phyloP scores from a whole-genome alignment of 35 echinoderm and acorn worm genomes.

The Antedon bifida region DNA sequence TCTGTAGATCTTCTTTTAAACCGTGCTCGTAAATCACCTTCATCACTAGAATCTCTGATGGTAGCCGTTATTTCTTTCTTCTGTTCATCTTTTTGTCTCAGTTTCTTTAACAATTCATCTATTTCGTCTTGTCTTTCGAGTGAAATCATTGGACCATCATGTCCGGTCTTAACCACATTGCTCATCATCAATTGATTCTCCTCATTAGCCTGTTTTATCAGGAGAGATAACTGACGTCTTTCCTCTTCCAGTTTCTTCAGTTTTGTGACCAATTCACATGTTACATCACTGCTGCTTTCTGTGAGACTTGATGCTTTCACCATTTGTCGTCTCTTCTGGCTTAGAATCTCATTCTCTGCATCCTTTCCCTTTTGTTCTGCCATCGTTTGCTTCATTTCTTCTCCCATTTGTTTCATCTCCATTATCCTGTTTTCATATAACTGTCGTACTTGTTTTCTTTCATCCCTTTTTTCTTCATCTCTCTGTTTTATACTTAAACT shows the following conservation, averaged over 20 bases:
- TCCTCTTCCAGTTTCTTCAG: neutral
- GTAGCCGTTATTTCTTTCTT: neutral
- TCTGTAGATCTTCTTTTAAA: neutral
- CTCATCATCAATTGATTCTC: neutral
- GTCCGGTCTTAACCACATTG: neutral
- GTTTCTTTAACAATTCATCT: neutral
- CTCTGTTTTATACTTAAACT: neutral
- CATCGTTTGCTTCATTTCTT: neutral
- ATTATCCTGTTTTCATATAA: neutral
- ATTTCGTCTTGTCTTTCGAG: neutral
- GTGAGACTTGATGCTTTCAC: neutral
- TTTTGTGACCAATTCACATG: neutral
- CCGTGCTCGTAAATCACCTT: neutral
- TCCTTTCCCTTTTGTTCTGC: neutral
- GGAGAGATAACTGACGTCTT: neutral
- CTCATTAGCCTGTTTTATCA: neutral
- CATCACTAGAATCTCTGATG: neutral
- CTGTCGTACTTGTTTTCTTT: neutral
- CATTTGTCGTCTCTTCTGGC: neutral
- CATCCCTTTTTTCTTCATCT: slow-evolving; percentile 2
- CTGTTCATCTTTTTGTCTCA: neutral
- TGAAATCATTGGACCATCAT: neutral
- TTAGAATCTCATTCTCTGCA: neutral
- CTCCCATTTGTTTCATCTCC: neutral
- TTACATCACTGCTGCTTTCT: neutral